Conservation (phyloP, 2,888 invertebrate genomes). For the Pyrochroa serraticornis region DNA sequence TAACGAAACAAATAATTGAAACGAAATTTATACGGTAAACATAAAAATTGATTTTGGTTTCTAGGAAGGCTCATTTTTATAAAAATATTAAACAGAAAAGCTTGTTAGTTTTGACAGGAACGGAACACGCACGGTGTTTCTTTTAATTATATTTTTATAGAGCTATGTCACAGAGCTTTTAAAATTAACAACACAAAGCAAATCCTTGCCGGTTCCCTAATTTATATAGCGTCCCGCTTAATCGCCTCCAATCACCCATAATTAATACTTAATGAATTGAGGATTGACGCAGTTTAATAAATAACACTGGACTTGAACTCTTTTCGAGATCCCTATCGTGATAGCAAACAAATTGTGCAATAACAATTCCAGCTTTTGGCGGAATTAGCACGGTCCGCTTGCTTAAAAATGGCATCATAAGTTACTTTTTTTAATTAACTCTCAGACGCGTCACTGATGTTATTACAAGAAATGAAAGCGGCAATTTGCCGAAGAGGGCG, state of each 20-base stretch:
- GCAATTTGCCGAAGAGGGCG: conserved; percentile 21
- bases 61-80: conserved; percentile 3
- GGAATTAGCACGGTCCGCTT: conserved; percentile 25
- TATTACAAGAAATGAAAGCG: conserved; percentile 34
- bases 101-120: conserved; percentile 5
- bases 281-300: background rate
- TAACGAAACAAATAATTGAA: background rate
- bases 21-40: background rate
- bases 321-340: too few species aligned
- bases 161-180: conserved; percentile 3
- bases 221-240: conserved; percentile 4
- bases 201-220: conserved; percentile 3
- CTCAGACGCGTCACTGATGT: conserved; percentile 29
- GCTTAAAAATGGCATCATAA: conserved; percentile 35
- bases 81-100: conserved; percentile 8
- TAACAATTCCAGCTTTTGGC: background rate
- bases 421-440: conserved; percentile 39
- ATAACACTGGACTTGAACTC: too few species aligned
- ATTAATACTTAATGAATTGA: conserved; percentile 9
- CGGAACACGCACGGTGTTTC: conserved; percentile 9
- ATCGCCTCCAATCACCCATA: conserved; percentile 6
- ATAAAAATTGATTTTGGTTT: background rate
- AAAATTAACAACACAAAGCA: conserved; percentile 11
- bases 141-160: conserved; percentile 5
- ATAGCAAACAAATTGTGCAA: too few species aligned